Evolutionary conservation across 2,113 vertebrate genomes (phyloP), one percentile per base, ranked within the genome.

Genomic region (Centropus bengalensis): DNA sequence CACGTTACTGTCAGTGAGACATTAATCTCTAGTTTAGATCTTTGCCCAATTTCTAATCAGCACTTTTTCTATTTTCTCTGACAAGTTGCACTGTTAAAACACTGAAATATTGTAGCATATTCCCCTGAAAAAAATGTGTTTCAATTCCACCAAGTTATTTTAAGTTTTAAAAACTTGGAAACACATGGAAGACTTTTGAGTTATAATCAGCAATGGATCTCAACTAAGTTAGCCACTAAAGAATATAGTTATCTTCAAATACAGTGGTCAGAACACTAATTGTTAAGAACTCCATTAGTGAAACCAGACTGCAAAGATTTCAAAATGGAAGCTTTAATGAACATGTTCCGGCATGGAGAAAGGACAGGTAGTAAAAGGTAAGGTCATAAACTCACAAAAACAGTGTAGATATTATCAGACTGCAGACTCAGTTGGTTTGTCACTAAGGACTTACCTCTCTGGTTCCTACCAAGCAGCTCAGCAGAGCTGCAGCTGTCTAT

Each of bases 401-500:
- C 15, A 76, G 66, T 14, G 27, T 68, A 87, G 52, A 11, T 27
- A 22, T 51, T 75, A 26, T 17, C 78, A 95, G 66, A 69, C 16
- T 63, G 82, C 40, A 93, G 47, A 64, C 78, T 74, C 86, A 45
- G 76, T 74, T 82, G 83, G 77, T 88, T 89, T 97, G 78, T 88
- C 89, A 90, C 91, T 81, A 89, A 96, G 90, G 86, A 91, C 59
- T 81, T 91, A 66, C 73, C 82, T 95, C 93, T 97, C 8, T 74
- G 93, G 86, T 78, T 96, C 60, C 91, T 51, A 74, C 70, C 93
- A 96, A 89, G 83, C 78, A 93, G 93, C 91, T 97, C 89, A 92
- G 78, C 55, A 92, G 76, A 93, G 85, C 78, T 96, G 91, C 88
- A 97, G 97, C 95, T 97, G 93, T 94, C 96, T 83, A 55, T 64